Evolutionary conservation across 2,797 vertebrate genomes (phyloP).

Genomic region (Fratercula arctica): DNA sequence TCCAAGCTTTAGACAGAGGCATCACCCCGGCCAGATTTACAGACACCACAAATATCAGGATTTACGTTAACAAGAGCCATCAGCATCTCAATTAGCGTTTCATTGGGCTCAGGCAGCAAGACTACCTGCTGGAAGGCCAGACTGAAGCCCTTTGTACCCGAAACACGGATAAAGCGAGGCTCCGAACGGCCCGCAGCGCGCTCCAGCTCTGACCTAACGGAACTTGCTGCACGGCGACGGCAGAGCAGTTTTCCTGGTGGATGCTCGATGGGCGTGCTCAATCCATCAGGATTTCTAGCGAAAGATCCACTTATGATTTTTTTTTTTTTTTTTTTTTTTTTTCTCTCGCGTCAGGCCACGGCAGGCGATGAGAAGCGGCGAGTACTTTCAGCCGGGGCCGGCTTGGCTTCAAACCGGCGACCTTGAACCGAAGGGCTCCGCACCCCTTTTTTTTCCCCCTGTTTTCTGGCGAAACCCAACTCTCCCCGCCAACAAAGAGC

Average conservation of each 20-base stretch:
- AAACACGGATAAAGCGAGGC: neutral
- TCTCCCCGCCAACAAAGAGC: constrained; percentile 5
- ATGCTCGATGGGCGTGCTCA: neutral
- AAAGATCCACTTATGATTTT: neutral
- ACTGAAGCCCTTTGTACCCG: neutral
- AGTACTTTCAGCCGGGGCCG: neutral
- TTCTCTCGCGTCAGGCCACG: neutral
- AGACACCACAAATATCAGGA: fast-evolving
- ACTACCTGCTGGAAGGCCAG: neutral
- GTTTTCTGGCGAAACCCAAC: neutral
- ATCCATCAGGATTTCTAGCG: neutral
- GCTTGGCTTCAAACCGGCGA: neutral
- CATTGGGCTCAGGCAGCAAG: fast-evolving
- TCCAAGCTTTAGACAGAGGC: neutral
- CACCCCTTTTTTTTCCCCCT: neutral
- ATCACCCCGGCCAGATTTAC: fast-evolving
- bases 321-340: neutral
- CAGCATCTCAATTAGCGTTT: fast-evolving
- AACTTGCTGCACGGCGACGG: neutral
- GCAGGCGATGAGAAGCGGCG: neutral
- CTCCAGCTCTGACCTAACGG: neutral
- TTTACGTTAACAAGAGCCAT: fast-evolving
- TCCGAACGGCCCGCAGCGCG: neutral
- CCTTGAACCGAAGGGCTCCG: constrained; percentile 26
- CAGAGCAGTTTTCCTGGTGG: neutral